Percentiles rank a stretch among this genome's conserved stretches.
These are phyloP conservation scores for Ennomos fuscantarius DNA, from an alignment of 2,888 invertebrate species.

Conservation along the genomic window DNA sequence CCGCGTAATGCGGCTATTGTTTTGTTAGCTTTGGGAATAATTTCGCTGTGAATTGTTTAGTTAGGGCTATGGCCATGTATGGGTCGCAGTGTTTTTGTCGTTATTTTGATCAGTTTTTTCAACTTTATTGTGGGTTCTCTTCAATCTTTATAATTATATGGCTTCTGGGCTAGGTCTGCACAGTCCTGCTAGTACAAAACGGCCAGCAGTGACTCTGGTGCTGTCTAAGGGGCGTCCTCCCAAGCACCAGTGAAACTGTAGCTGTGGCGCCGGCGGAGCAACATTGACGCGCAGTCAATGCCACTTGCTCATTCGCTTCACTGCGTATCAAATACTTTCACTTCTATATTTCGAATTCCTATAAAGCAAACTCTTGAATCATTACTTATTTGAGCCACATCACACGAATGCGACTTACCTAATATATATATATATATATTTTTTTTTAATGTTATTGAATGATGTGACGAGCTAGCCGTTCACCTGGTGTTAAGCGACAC, in stretches of 20 bases:
- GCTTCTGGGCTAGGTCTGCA: too few relatives aligned
- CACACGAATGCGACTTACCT: background rate
- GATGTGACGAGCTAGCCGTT: too few relatives aligned
- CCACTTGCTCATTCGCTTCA: conserved; percentile 40
- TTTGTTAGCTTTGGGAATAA: conserved; percentile 26
- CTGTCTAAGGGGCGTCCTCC: background rate
- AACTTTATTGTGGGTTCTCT: too few relatives aligned
- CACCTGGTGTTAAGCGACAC: too few relatives aligned
- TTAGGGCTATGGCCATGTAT: too few relatives aligned
- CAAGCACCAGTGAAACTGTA: conserved; percentile 8
- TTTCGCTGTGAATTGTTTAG: conserved; percentile 12
- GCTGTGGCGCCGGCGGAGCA: conserved; percentile 9
- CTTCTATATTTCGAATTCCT: conserved; percentile 21
- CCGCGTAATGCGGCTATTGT: conserved; percentile 36
- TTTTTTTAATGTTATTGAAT: too few relatives aligned
- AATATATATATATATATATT: too few relatives aligned
- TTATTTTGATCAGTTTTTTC: too few relatives aligned
- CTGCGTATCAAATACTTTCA: conserved; percentile 24
- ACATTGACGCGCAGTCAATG: conserved; percentile 39
- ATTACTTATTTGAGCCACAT: conserved; percentile 6
- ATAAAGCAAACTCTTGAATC: conserved; percentile 8
- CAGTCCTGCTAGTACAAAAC: background rate
- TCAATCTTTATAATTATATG: too few relatives aligned
- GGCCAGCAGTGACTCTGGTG: background rate
- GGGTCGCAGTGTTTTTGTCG: too few relatives aligned